phyloP scores from a whole-genome alignment of 1,140 invertebrate species.

The Hydropsyche tenuis region DNA sequence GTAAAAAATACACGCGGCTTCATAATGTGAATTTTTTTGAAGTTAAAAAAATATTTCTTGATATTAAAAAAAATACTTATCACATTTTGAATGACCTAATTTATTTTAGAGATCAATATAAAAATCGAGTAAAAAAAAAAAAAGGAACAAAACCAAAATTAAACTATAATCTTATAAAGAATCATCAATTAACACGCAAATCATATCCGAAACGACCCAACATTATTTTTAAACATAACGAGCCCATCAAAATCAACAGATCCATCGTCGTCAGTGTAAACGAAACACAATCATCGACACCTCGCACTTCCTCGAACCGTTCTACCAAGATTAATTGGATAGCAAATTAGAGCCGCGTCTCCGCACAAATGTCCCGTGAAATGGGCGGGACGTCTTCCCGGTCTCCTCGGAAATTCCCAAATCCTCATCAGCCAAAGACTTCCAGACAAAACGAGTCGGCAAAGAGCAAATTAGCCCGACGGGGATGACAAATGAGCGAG shows the following conservation, averaged over 20 bases:
- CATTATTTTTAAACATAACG: not conserved
- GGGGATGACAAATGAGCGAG: conserved; percentile 43
- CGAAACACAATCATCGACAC: conserved; percentile 14
- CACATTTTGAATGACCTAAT: too few relatives aligned
- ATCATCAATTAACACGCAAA: not conserved
- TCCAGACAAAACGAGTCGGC: conserved; percentile 41
- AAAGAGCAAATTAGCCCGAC: conserved; percentile 44
- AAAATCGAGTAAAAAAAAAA: too few relatives aligned
- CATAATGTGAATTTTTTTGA: too few relatives aligned
- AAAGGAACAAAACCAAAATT: too few relatives aligned
- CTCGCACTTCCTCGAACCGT: too few relatives aligned
- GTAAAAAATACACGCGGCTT: too few relatives aligned
- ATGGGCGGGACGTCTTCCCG: conserved; percentile 37
- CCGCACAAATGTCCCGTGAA: conserved; percentile 44
- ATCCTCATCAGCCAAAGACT: conserved; percentile 1
- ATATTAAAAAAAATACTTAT: too few relatives aligned
- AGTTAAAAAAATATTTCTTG: too few relatives aligned
- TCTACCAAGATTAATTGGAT: conserved; percentile 47
- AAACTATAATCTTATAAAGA: too few relatives aligned
- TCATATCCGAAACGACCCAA: not conserved
- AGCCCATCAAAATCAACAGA: too few relatives aligned
- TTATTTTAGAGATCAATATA: too few relatives aligned
- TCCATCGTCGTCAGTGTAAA: not conserved
- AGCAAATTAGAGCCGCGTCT: conserved; percentile 39
- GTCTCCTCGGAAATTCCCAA: too few relatives aligned